Conservation (phyloP, 2,113 vertebrate genomes). For the Rhineura floridana region DNA sequence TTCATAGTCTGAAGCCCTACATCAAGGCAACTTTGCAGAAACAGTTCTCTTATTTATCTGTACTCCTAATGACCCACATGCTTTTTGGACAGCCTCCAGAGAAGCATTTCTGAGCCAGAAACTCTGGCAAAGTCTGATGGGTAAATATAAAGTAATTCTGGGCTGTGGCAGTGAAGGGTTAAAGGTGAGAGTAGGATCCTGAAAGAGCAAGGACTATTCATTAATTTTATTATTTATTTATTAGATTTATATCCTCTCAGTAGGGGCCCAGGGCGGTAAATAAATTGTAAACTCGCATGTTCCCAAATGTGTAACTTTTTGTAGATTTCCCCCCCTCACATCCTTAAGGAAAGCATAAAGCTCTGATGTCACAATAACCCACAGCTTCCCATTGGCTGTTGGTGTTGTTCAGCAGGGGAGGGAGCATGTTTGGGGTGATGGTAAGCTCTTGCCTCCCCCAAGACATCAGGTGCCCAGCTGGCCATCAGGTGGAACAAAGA, state of each 20-base stretch:
- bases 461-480: slow-evolving; percentile 5
- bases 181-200: not conserved
- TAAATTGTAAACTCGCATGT: not conserved
- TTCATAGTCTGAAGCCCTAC: not conserved
- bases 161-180: not conserved
- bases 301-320: not conserved
- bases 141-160: not conserved
- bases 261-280: too few species aligned
- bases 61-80: not conserved
- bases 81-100: not conserved
- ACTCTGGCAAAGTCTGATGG: not conserved
- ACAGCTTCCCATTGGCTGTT: slow-evolving; percentile 17
- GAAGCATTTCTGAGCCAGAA: not conserved
- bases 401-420: slow-evolving; percentile 1
- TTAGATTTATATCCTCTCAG: too few species aligned
- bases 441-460: slow-evolving; percentile 6
- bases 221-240: too few species aligned
- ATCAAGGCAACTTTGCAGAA: not conserved
- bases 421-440: slow-evolving; percentile 12
- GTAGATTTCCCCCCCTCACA: not conserved
- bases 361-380: slow-evolving; percentile 32
- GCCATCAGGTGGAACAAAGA: slow-evolving; percentile 23
- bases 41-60: not conserved
- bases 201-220: not conserved
- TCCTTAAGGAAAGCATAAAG: slow-evolving; percentile 22